Evolutionary conservation across 92 coral and sea anemone genomes (phyloP).

Genomic region (Actinernus sp.): DNA sequence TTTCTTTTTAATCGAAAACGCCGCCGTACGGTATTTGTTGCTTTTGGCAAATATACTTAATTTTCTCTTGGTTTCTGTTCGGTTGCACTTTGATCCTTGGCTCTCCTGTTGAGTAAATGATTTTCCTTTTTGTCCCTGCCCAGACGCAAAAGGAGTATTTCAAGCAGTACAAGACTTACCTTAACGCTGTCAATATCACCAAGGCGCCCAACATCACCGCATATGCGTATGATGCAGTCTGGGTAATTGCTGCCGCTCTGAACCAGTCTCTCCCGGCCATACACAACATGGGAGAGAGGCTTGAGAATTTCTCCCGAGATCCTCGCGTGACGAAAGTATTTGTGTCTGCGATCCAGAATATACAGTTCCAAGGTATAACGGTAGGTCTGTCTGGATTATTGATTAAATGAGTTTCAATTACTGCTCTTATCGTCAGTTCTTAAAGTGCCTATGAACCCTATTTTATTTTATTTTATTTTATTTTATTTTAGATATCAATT

Average conservation of each 20-base stretch:
- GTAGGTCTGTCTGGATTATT: conserved; percentile 19
- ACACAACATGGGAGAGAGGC: conserved; percentile 17
- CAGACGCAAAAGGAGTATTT: conserved; percentile 78
- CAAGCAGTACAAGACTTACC: conserved; percentile 64
- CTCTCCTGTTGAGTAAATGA: neutral
- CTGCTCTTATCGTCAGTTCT: too few relatives aligned
- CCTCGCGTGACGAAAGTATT: conserved; percentile 53
- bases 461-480: too few relatives aligned
- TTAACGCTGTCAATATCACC: conserved; percentile 60
- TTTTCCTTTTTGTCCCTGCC: neutral
- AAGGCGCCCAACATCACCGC: conserved; percentile 77
- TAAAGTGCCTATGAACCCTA: neutral
- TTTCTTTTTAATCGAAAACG: too few relatives aligned
- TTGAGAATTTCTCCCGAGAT: conserved; percentile 40
- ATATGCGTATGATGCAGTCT: conserved; percentile 91
- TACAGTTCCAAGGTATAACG: conserved; percentile 74
- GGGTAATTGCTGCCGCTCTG: conserved; percentile 85
- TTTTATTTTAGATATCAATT: too few relatives aligned
- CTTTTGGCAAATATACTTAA: too few relatives aligned
- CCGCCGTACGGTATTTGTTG: too few relatives aligned
- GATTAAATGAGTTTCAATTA: neutral
- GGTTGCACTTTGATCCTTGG: neutral
- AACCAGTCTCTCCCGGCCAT: conserved; percentile 63
- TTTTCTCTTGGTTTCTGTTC: neutral
- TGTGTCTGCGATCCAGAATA: conserved; percentile 60